Evolutionary conservation across 1,140 invertebrate genomes (phyloP), one percentile per base, ranked within the genome.

Genomic region (Drosophila equinoxialis): DNA sequence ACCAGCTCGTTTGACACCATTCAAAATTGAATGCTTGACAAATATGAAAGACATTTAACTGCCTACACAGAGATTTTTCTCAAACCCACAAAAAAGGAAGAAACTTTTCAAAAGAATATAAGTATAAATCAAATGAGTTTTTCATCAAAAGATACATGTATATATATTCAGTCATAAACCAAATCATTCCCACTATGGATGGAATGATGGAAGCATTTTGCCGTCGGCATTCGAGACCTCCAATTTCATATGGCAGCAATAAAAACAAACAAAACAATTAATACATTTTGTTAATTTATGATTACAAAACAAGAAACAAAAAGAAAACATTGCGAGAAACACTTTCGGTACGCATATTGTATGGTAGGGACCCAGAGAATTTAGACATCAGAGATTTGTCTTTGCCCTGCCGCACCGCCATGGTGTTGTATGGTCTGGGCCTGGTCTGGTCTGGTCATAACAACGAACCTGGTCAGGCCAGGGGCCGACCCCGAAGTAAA

Each of bases 231-330:
- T 76, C 54, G 13, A 11, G 26, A 66, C 84, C 68, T 84, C 87
- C 79, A 90, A 90, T 90, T 72, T 51, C 45, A 51, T 48, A 65
- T 77, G 73, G 77, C 70, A 55, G 45, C 73, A 87, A 89, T 90
- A 90, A 87, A 90, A 77, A 77, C 74, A 91, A 82, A 90, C 83
- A 85, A 85, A 91, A 90, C 89, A 91, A 90, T 91, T 91, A 91
- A 91, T 89, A 91, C 81, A 91, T 89, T 90, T 91, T 91, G 84
- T 91, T 89, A 91, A 91, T 91, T 91, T 91, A 91, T 91, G 89
- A 91, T 90, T 90, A 80, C 74, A 80, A 87, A 90, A 89, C 85
- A 89, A 23, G 20, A 51, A 39, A 39, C 10, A 39, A 39, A 39
- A 13, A 39, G 11, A 39, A 39, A 39, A 39, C 37, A 39, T 39